A percentile compares a stretch with the other conserved stretches of the same genome.
Evolutionary conservation across 2,888 invertebrate species (phyloP).

Genomic region (Anarsia innoxiella): DNA sequence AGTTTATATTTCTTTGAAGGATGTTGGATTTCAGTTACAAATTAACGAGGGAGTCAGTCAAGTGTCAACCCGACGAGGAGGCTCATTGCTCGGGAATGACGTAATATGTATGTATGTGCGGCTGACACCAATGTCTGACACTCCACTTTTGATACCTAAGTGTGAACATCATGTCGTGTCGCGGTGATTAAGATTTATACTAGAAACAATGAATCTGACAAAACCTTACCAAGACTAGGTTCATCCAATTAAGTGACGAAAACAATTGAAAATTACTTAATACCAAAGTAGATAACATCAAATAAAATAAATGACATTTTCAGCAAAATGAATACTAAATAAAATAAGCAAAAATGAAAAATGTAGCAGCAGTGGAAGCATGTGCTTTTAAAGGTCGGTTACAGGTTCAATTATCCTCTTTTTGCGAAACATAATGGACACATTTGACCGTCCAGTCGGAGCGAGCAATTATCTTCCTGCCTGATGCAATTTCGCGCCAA

Average conservation of each 20-base stretch:
- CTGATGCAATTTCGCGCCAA: constrained; percentile 44
- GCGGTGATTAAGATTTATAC: neutral
- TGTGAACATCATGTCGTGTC: constrained; percentile 31
- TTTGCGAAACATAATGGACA: neutral
- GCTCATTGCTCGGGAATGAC: constrained; percentile 44
- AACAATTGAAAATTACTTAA: too few species aligned
- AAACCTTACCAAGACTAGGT: too few species aligned
- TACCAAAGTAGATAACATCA: too few species aligned
- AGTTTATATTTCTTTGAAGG: constrained; percentile 37
- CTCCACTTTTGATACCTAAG: constrained; percentile 29
- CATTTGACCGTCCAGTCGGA: constrained; percentile 5
- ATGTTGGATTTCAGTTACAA: constrained; percentile 52
- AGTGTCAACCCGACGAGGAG: constrained; percentile 47
- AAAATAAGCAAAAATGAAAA: too few species aligned
- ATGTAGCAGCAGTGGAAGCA: too few species aligned
- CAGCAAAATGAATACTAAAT: too few species aligned
- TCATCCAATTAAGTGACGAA: too few species aligned
- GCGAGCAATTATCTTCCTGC: constrained; percentile 21
- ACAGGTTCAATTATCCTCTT: neutral
- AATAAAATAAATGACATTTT: too few species aligned
- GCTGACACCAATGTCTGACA: constrained; percentile 28
- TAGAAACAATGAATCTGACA: too few species aligned
- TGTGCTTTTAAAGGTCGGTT: too few species aligned
- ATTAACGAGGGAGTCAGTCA: constrained; percentile 67
- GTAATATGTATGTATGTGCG: constrained; percentile 36